Percentiles rank a stretch among this genome's conserved stretches.
These are phyloP conservation scores for Garra rufa DNA, from an alignment of 2,113 vertebrate genomes.

Conservation along the genomic window DNA sequence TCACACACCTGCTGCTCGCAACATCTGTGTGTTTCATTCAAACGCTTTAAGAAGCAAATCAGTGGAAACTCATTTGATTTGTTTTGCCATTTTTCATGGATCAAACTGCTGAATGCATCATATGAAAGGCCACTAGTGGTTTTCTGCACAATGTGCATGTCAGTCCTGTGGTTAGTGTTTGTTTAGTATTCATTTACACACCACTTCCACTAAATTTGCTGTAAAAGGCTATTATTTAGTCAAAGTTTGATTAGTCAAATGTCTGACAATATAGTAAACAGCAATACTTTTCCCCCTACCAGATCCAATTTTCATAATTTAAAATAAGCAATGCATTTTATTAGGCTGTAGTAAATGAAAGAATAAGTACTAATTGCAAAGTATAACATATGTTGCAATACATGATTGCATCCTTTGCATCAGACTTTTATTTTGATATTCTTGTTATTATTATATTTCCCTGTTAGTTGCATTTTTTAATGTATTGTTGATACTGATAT, in stretches of 20 bases:
- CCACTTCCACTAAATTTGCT: not conserved
- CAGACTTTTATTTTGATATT: not conserved
- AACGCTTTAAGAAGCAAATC: not conserved
- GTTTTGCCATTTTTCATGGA: not conserved
- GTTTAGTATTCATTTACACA: not conserved
- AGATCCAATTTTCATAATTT: not conserved
- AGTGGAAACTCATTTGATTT: not conserved
- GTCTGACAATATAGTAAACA: not conserved
- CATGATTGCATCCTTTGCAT: not conserved
- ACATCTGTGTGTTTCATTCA: conserved; percentile 6
- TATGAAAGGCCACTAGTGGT: not conserved
- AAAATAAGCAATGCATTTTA: not conserved
- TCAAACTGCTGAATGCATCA: not conserved
- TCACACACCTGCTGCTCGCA: conserved; percentile 7
- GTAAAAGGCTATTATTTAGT: not conserved
- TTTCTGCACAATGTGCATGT: not conserved
- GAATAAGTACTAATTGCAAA: not conserved
- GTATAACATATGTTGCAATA: not conserved
- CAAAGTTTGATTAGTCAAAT: not conserved
- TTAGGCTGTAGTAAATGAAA: not conserved
- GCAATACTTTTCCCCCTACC: not conserved
- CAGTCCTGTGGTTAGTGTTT: not conserved
- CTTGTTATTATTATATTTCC: not conserved
- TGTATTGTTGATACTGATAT: too few species aligned
- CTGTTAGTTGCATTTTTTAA: too few species aligned